phyloP scores from a whole-genome alignment of 92 coral and sea anemone genomes.

The Epizoanthus ramosus region DNA sequence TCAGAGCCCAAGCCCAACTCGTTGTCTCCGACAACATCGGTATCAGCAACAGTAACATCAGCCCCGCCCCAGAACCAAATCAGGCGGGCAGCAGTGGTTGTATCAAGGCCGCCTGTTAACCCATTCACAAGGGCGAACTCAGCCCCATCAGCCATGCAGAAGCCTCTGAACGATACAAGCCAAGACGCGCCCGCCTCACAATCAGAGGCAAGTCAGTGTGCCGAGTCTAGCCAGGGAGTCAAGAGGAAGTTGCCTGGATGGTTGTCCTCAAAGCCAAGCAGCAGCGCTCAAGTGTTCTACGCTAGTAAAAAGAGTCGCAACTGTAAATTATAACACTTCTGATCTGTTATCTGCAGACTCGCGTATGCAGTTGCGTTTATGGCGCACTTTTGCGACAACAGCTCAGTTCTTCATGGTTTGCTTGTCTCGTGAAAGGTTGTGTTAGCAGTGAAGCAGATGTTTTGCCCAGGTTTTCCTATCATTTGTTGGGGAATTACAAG shows the following conservation, averaged over 20 bases:
- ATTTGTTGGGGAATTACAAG: too few relatives aligned
- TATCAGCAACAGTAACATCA: too few relatives aligned
- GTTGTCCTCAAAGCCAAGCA: slow-evolving; percentile 58
- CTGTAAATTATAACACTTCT: slow-evolving; percentile 28
- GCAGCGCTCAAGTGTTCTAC: slow-evolving; percentile 18
- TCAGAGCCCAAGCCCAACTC: too few relatives aligned
- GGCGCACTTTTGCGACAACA: too few relatives aligned
- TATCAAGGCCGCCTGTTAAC: background rate
- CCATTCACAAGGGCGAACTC: slow-evolving; percentile 20
- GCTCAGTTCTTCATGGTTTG: too few relatives aligned
- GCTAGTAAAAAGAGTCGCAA: slow-evolving; percentile 39
- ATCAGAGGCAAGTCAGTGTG: slow-evolving; percentile 11
- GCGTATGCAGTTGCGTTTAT: too few relatives aligned
- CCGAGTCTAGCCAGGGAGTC: slow-evolving; percentile 63
- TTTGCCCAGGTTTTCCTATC: too few relatives aligned
- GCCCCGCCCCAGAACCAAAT: too few relatives aligned
- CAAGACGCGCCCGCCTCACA: background rate
- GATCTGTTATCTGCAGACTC: background rate
- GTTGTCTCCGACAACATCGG: too few relatives aligned
- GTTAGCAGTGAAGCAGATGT: too few relatives aligned
- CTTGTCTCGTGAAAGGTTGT: too few relatives aligned
- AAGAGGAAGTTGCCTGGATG: slow-evolving; percentile 85
- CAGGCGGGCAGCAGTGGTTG: background rate
- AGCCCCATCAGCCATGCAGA: background rate
- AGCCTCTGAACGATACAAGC: background rate